These are phyloP conservation scores for Heliconius sara DNA, from an alignment of 2,888 invertebrate species.

Conservation along the genomic window DNA sequence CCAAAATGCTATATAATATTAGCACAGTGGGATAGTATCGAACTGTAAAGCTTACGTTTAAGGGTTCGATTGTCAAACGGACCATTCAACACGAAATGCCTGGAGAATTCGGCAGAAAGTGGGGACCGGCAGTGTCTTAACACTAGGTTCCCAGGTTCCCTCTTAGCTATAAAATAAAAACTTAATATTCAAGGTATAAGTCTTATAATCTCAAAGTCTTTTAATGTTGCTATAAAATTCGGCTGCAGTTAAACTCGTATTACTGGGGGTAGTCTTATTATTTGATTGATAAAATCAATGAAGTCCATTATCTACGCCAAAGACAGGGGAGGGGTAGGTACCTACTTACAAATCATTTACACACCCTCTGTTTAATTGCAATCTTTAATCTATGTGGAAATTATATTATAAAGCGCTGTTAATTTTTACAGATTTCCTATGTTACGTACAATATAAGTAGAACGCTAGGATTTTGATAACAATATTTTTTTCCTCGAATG, in stretches of 20 bases:
- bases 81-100: too few relatives aligned
- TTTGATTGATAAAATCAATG: conserved; percentile 62
- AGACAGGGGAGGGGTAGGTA: conserved; percentile 53
- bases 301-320: conserved; percentile 45
- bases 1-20: too few relatives aligned
- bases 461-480: not conserved
- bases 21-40: not conserved
- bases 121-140: too few relatives aligned
- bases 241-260: not conserved
- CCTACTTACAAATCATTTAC: conserved; percentile 72
- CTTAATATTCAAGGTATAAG: too few relatives aligned
- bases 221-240: not conserved
- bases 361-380: conserved; percentile 60
- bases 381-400: conserved; percentile 62
- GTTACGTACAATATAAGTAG: not conserved
- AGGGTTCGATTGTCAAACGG: too few relatives aligned
- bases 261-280: not conserved
- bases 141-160: too few relatives aligned
- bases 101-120: too few relatives aligned
- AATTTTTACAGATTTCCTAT: not conserved
- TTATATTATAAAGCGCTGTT: conserved; percentile 19
- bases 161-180: too few relatives aligned
- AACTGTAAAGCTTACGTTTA: too few relatives aligned
- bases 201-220: too few relatives aligned
- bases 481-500: too few relatives aligned